Evolutionary conservation across 2,797 vertebrate species (phyloP), one percentile per base, ranked within the genome.

Genomic region (Agapornis canus): DNA sequence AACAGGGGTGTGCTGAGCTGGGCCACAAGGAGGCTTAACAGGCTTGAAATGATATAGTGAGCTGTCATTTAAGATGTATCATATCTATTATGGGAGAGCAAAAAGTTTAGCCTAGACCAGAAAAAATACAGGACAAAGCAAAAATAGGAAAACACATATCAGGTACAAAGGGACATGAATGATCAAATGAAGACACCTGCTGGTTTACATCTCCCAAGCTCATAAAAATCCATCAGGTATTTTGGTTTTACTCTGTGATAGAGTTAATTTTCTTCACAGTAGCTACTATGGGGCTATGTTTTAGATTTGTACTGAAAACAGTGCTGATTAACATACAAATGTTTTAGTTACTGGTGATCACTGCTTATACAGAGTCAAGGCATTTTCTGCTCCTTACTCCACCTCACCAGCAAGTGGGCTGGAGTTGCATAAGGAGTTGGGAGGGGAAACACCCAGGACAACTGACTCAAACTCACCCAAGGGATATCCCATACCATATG

Each of bases 11-110:
- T 79, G 5, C 54, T 1, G 2, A 54, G 42, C 26, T 9, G 7
- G 60, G 35, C 37, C 59, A 65, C 3, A 1, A 65, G 63, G 40
- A 90, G n/a, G 29, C n/a, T 94, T 75, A 92, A 59, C 42, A 54
- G 88, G 39, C 66, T 78, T 69, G 83, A 89, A 91, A 86, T 66
- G 69, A 95, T 81, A 31, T 89, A 95, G 84, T 64, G 42, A 90
- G 16, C 52, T 93, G 78, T 89, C 66, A 3, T 56, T 64, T 94
- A 76, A 90, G 69, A 86, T 48, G n/a, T 52, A 66, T 77, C 43
- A 19, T 75, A 95, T 72, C 13, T 20, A 31, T 91, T 84, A 51
- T 2, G 82, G 68, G 11, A 66, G n/a, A 81, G 48, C n/a, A 82
- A 51, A 89, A 83, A 27, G 17, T 39, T 68, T 93, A 60, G 42